Percentiles rank a stretch among this genome's conserved stretches.
phyloP scores from a whole-genome alignment of 2,113 vertebrate species.

The Marmota flaviventris region DNA sequence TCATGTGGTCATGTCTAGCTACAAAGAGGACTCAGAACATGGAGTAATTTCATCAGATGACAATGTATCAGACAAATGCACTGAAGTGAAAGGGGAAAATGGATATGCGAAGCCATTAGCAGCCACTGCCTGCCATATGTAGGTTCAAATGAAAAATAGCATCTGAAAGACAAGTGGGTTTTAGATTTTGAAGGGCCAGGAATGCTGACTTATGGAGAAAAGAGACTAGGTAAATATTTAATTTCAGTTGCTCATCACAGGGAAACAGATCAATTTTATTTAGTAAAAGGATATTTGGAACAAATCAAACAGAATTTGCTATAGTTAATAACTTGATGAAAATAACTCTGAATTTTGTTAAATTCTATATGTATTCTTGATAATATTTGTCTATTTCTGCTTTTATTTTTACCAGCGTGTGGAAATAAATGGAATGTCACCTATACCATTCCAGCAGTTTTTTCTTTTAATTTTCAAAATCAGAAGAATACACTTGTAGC shows the following conservation, averaged over 20 bases:
- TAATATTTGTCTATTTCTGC: neutral
- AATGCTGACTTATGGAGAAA: neutral
- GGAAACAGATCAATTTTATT: neutral
- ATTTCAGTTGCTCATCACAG: neutral
- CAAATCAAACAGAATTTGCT: neutral
- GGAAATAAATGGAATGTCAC: constrained; percentile 9
- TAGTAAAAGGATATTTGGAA: neutral
- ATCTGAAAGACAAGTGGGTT: neutral
- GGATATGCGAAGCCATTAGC: neutral
- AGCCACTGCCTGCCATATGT: neutral
- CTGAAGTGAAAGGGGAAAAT: neutral
- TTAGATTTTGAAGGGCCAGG: neutral
- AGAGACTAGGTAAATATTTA: neutral
- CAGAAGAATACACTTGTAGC: neutral
- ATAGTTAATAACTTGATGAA: neutral
- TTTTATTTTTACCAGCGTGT: neutral
- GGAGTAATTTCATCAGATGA: neutral
- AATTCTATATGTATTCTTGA: neutral
- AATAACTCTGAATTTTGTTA: neutral
- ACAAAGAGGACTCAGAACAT: neutral
- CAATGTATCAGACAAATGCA: neutral
- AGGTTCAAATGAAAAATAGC: neutral
- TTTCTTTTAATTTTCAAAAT: neutral
- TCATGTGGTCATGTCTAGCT: neutral
- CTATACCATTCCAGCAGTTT: neutral